These are phyloP conservation scores for Trachelus tabidus DNA, from an alignment of 2,888 invertebrate genomes.

Conservation along the genomic window DNA sequence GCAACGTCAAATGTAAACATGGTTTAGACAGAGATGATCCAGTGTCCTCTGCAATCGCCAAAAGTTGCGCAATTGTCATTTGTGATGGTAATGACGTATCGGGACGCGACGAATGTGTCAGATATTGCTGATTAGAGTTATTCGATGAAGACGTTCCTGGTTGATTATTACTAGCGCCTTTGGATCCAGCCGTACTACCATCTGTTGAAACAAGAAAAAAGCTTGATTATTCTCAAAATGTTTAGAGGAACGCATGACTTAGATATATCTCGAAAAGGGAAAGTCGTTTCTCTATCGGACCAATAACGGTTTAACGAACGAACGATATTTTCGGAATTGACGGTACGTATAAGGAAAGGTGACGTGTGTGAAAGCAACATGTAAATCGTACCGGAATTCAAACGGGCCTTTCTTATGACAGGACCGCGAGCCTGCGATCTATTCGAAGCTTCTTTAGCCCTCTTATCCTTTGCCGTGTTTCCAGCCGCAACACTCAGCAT, in stretches of 20 bases:
- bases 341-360: background rate
- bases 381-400: slow-evolving; percentile 41
- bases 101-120: slow-evolving; percentile 64
- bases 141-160: slow-evolving; percentile 58
- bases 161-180: slow-evolving; percentile 46
- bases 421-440: slow-evolving; percentile 60
- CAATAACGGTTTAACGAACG: slow-evolving; percentile 8
- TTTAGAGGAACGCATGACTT: background rate
- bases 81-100: slow-evolving; percentile 69
- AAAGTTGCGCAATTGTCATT: slow-evolving; percentile 71
- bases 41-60: slow-evolving; percentile 69
- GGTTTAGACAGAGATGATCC: slow-evolving; percentile 69
- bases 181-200: slow-evolving; percentile 27
- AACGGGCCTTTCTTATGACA: slow-evolving; percentile 46
- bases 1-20: slow-evolving; percentile 62
- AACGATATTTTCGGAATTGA: background rate
- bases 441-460: slow-evolving; percentile 85
- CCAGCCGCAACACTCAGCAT: slow-evolving; percentile 85
- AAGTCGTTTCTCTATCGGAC: slow-evolving; percentile 29
- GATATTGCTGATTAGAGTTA: slow-evolving; percentile 62
- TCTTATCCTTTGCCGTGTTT: slow-evolving; percentile 89
- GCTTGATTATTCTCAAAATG: background rate
- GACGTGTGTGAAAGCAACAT: background rate
- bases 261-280: background rate
- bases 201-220: slow-evolving; percentile 30